Conservation (phyloP, 2,113 vertebrate species). For the Ranitomeya variabilis region DNA sequence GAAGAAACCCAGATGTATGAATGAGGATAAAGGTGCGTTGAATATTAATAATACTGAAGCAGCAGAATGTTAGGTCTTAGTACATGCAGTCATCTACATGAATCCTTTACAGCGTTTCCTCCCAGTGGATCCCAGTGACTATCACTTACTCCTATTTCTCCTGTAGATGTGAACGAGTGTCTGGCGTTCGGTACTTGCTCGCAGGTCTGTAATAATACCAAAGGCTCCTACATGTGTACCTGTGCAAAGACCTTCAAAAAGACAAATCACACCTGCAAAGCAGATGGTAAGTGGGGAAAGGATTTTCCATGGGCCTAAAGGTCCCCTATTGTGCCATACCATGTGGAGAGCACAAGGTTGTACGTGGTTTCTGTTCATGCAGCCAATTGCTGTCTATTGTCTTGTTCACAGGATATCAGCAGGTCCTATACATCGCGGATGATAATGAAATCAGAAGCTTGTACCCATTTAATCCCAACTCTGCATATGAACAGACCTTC, state of each 20-base stretch:
- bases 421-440: slow-evolving; percentile 92
- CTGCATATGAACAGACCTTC: slow-evolving; percentile 92
- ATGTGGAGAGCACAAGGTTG: not conserved
- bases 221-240: slow-evolving; percentile 90
- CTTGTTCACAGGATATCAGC: slow-evolving; percentile 71
- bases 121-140: not conserved
- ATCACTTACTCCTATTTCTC: not conserved
- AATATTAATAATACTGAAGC: too few relatives aligned
- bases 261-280: slow-evolving; percentile 90
- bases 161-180: slow-evolving; percentile 91
- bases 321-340: not conserved
- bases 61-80: not conserved
- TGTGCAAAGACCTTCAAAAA: slow-evolving; percentile 92
- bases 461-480: slow-evolving; percentile 90
- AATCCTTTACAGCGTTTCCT: not conserved
- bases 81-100: not conserved
- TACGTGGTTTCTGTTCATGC: not conserved
- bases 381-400: not conserved
- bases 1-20: too few relatives aligned
- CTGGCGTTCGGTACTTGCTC: slow-evolving; percentile 88
- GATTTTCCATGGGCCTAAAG: not conserved
- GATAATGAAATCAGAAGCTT: slow-evolving; percentile 97
- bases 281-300: slow-evolving; percentile 77
- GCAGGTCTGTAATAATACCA: slow-evolving; percentile 96
- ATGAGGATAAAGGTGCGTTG: too few relatives aligned